Evolutionary conservation across 2,888 invertebrate genomes (phyloP).

Genomic region (Sinotaia quadrata): DNA sequence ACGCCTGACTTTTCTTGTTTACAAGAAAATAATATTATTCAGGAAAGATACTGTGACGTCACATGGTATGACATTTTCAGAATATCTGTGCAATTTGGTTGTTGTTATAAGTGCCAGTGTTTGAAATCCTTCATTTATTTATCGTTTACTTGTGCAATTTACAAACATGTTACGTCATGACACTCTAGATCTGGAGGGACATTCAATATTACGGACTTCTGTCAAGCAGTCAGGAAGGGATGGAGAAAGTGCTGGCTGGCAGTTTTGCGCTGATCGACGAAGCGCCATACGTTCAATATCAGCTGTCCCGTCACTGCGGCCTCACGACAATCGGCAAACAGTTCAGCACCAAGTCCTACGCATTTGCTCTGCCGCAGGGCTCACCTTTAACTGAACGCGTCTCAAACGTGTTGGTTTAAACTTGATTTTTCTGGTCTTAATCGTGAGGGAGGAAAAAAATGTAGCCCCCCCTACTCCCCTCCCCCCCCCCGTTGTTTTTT

Average conservation of each 20-base stretch:
- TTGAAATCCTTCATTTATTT: too few species aligned
- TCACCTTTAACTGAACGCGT: constrained; percentile 44
- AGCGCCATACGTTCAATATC: constrained; percentile 54
- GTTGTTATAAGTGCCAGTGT: too few species aligned
- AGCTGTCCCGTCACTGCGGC: constrained; percentile 45
- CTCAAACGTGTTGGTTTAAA: constrained; percentile 38
- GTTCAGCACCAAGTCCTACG: constrained; percentile 56
- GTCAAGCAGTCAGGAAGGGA: constrained; percentile 81
- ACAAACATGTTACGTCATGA: too few species aligned
- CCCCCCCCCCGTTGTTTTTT: too few species aligned
- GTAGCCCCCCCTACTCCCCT: too few species aligned
- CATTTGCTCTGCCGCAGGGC: constrained; percentile 50
- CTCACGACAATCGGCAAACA: constrained; percentile 50
- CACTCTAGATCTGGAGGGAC: constrained; percentile 81
- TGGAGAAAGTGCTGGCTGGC: constrained; percentile 76
- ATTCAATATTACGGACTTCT: constrained; percentile 87
- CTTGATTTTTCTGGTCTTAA: not conserved
- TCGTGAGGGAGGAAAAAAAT: too few species aligned
- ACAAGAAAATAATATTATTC: too few species aligned
- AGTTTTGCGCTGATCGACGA: constrained; percentile 54
- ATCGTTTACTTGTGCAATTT: too few species aligned
- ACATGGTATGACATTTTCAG: too few species aligned
- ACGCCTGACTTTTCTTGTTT: too few species aligned
- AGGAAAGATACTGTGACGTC: too few species aligned
- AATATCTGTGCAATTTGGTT: too few species aligned